A percentile compares a stretch with the other conserved stretches of the same genome.
These are phyloP conservation scores for Arizona elegans DNA, from an alignment of 2,113 vertebrate genomes.

Conservation along the genomic window DNA sequence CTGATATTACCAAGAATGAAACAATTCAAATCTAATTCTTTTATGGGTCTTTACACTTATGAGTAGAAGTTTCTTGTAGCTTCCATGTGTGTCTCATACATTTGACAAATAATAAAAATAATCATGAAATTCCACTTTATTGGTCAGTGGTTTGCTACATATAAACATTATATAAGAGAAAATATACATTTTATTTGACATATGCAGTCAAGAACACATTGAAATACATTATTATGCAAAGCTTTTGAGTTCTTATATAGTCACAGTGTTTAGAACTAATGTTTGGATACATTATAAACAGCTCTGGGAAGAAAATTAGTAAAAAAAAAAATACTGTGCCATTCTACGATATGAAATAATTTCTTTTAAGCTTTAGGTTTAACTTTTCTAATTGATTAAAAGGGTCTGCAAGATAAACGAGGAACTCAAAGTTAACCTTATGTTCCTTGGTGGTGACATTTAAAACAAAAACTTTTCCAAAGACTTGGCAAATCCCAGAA, in stretches of 20 bases:
- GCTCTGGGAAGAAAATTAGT: background rate
- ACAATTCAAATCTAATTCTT: background rate
- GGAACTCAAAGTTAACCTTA: background rate
- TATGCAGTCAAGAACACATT: background rate
- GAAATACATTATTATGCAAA: background rate
- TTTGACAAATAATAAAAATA: background rate
- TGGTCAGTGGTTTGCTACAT: background rate
- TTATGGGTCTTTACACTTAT: background rate
- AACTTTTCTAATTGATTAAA: background rate
- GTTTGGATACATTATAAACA: background rate
- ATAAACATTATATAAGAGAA: background rate
- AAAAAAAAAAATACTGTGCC: background rate
- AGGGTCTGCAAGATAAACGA: background rate
- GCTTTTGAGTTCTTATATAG: background rate
- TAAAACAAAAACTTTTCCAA: background rate
- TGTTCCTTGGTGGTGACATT: background rate
- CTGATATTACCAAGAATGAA: background rate
- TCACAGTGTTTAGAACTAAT: background rate
- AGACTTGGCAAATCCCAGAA: background rate
- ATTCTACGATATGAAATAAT: background rate
- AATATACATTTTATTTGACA: background rate
- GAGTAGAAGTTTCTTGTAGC: background rate
- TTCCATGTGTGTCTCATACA: background rate
- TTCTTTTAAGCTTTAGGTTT: background rate
- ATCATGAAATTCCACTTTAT: background rate